A percentile compares a stretch with the other conserved stretches of the same genome.
Evolutionary conservation across 2,888 invertebrate species (phyloP).

Genomic region (Lysandra coridon): DNA sequence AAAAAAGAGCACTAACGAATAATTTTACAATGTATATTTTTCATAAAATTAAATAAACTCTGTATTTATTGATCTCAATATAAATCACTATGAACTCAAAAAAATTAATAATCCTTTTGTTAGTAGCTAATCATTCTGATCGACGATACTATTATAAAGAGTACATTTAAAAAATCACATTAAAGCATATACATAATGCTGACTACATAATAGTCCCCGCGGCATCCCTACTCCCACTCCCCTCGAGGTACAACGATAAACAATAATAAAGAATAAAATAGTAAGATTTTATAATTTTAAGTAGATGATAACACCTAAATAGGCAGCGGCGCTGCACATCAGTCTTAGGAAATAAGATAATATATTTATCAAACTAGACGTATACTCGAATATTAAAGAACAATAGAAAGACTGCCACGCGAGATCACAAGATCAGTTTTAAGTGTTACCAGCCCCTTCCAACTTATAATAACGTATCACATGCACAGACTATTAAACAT

Average conservation of each 20-base stretch:
- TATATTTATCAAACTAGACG: slow-evolving; percentile 38
- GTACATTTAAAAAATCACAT: slow-evolving; percentile 82
- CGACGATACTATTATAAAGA: slow-evolving; percentile 80
- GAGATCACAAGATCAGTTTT: slow-evolving; percentile 39
- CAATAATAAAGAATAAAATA: slow-evolving; percentile 55
- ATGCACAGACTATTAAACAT: slow-evolving; percentile 74
- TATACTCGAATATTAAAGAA: slow-evolving; percentile 39
- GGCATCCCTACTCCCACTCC: slow-evolving; percentile 61
- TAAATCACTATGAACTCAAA: slow-evolving; percentile 77
- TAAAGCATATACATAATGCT: slow-evolving; percentile 82
- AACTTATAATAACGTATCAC: slow-evolving; percentile 66
- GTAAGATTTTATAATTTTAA: slow-evolving; percentile 51
- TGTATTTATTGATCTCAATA: slow-evolving; percentile 78
- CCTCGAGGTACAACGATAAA: slow-evolving; percentile 68
- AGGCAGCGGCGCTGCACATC: slow-evolving; percentile 38
- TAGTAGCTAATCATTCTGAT: slow-evolving; percentile 79
- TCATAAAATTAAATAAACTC: slow-evolving; percentile 81
- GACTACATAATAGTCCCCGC: slow-evolving; percentile 78
- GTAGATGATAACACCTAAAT: slow-evolving; percentile 48
- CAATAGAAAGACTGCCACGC: slow-evolving; percentile 33
- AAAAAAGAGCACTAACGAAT: slow-evolving; percentile 71
- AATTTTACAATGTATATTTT: slow-evolving; percentile 77
- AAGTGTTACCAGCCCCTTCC: slow-evolving; percentile 47
- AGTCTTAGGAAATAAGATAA: slow-evolving; percentile 41
- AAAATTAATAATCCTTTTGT: slow-evolving; percentile 72